These are phyloP conservation scores for Polyergus mexicanus DNA, from an alignment of 1,140 invertebrate genomes.

Conservation along the genomic window DNA sequence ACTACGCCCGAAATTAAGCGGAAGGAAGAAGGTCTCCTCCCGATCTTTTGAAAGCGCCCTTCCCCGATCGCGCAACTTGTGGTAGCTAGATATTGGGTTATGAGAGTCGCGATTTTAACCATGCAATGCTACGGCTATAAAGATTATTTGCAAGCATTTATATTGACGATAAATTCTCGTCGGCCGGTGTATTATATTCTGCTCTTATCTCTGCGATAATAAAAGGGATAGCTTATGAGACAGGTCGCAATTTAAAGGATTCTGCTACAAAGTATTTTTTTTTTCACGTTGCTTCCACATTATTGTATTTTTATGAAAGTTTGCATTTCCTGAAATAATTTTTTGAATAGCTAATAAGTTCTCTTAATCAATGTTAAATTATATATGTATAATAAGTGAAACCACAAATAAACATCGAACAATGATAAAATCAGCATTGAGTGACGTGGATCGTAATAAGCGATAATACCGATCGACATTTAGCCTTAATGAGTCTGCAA, in stretches of 20 bases:
- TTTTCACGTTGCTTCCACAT: background rate
- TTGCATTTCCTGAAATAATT: background rate
- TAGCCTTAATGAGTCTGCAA: background rate
- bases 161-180: constrained; percentile 68
- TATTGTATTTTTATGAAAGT: constrained; percentile 45
- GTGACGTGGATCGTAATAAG: background rate
- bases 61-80: constrained; percentile 17
- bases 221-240: constrained; percentile 62
- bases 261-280: constrained; percentile 37
- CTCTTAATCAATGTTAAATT: constrained; percentile 18
- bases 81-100: constrained; percentile 39
- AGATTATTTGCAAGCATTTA: constrained; percentile 46
- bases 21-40: constrained; percentile 51
- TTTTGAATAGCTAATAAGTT: background rate
- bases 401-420: background rate
- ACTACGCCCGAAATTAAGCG: constrained; percentile 76
- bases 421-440: background rate
- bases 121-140: constrained; percentile 13
- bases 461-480: background rate
- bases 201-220: constrained; percentile 39
- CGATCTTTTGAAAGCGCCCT: background rate
- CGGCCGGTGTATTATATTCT: background rate
- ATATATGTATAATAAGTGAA: background rate
- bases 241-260: constrained; percentile 48
- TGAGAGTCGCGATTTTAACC: constrained; percentile 49